Evolutionary conservation across 2,797 vertebrate genomes (phyloP), one percentile per base, ranked within the genome.

Genomic region (Bradypodion pumilum): DNA sequence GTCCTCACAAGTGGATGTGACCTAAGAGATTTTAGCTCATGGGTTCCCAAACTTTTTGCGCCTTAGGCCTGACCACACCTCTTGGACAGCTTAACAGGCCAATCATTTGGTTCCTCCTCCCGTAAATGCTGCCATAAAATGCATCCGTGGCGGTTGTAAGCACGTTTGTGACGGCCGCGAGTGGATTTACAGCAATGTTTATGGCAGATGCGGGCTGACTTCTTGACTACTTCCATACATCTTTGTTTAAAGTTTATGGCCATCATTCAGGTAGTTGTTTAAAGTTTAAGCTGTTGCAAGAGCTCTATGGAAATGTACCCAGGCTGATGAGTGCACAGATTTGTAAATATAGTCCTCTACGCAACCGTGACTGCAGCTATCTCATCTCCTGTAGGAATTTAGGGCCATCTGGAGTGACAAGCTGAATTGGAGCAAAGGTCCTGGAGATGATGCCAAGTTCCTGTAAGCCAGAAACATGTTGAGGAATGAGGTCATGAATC

Each of bases 381-480:
- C 88, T 90, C 89, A 87, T 85, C 86, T 90, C 93, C 90, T 88
- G 83, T 7, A 75, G 88, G 92, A 91, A 89, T 79, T 83, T 92
- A 91, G 68, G 91, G 88, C 92, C 94, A 94, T 94, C 94, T 95
- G 94, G 90, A 95, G 78, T 82, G 83, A 91, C 91, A 94, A 90
- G 91, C 92, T 93, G 93, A 85, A 85, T 91, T 70, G 84, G 77
- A 91, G 83, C 2, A 85, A 90, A 93, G 87, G 88, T 90, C 90
- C 91, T 74, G 46, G 7, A 91, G 86, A 89, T 72, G n/a, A 83
- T 89, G 88, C 91, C 93, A 94, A 93, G 81, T 76, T 81, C 87
- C 89, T 85, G n/a, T 23, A 73, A 91, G 89, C 83, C 76, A 85
- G 83, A 86, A 35, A 42, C 84, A 78, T 83, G 89, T 92, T 0